Evolutionary conservation across 30 jellyfish, hydroid and myxozoan genomes (phyloP), one percentile per base, ranked within the genome.

Genomic region (Morbakka virulenta): DNA sequence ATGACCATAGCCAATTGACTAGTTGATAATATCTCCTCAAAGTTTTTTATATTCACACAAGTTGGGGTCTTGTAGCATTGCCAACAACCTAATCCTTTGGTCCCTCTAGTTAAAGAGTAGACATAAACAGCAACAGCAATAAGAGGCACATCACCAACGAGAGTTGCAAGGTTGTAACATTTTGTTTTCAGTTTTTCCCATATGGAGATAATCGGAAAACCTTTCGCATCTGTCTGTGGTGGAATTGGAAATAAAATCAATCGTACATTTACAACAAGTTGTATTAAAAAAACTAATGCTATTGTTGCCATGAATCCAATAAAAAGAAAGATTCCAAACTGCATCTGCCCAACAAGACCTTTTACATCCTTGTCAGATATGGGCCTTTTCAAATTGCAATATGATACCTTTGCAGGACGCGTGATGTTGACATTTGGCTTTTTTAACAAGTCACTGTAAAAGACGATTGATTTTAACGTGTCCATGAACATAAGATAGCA

Each of bases 71-170:
- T 21, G 17, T 50, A 84, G 80, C 96, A 86, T 50, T 86, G 91
- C 87, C 88, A 86, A 83, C 96, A 86, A 1, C 80, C 91, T 17
- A 86, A 61, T n/a, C 87, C 96, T 2, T 85, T 57, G 48, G 77
- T 50, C 20, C 96, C 96, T 28, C 96, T 64, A 12, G 69, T 21
- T 35, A 32, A 28, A 1, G 86, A 84, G 65, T 72, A 86, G 14
- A 86, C 30, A 32, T 82, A 52, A 29, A 86, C 96, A 24, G 88
- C 89, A 31, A 72, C 67, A 24, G 88, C 91, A 17, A 71, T 61
- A 0, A 81, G 80, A 23, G 96, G 96, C 3, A 86, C 57, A 50
- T 86, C 96, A 17, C 96, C 96, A 67, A 86, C 33, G 47, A 86
- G 50, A 0, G 96, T 86, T 23, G 88, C 51, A 9, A 72, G 31